Evolutionary conservation across 2,113 vertebrate species (phyloP).

Genomic region (Zosterops borbonicus): DNA sequence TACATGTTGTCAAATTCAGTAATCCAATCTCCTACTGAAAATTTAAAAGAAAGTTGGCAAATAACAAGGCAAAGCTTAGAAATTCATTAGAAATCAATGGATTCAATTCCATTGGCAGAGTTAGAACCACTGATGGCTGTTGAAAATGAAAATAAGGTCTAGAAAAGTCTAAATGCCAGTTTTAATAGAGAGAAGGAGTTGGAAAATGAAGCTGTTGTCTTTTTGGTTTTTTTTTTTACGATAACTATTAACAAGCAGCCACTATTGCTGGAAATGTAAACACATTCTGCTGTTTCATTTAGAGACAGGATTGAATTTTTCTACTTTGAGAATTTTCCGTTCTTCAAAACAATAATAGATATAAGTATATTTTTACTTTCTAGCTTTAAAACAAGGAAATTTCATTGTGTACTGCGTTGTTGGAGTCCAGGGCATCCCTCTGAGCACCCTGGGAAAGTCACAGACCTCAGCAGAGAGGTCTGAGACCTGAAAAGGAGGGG

Average conservation of each 20-base stretch:
- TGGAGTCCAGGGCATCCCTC: no score
- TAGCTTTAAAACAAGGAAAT: not conserved
- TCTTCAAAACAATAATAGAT: not conserved
- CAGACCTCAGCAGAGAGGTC: no score
- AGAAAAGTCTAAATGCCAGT: not conserved
- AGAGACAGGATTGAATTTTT: not conserved
- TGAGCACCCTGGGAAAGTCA: no score
- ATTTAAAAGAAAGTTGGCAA: conserved; percentile 6
- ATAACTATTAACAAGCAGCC: not conserved
- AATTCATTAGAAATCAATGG: not conserved
- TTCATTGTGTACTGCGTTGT: not conserved
- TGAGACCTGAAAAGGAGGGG: no score
- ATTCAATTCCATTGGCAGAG: not conserved
- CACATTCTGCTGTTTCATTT: not conserved
- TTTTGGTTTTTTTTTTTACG: not conserved
- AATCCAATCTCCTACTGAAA: conserved; percentile 25
- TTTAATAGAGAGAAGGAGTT: not conserved
- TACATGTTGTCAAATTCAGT: conserved; percentile 42
- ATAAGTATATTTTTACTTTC: not conserved
- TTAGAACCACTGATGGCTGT: not conserved
- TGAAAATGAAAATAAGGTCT: not conserved
- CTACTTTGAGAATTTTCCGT: not conserved
- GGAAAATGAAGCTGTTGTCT: not conserved
- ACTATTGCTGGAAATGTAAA: not conserved
- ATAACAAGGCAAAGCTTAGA: not conserved